Base-by-base conservation (phyloP, 1,140 invertebrate species). In the Rhyacophila brunnea region DNA sequence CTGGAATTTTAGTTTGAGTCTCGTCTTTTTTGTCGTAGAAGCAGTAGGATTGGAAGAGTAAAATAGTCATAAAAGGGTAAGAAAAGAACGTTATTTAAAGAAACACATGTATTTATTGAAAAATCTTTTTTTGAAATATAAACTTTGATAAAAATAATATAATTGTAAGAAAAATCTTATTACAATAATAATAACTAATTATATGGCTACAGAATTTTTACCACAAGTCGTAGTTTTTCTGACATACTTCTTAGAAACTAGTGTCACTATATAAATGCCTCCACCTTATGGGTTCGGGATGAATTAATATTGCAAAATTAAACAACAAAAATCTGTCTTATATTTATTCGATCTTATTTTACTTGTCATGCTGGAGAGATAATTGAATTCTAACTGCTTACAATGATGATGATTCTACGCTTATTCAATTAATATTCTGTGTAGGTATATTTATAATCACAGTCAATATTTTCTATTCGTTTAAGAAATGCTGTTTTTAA, bases 61-160 rank as follows among this genome's bases (percentile, higher is more conserved):
- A 11, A 46, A 35, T 46, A 20, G n/a, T 11, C n/a, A 46, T 19
- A 14, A 48, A 32, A 32, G 11, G 5, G 15, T 14, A 48, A 48
- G 2, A 48, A 46, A 34, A 48, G 5, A 45, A 34, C 6, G 9
- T 13, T 32, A 7, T 54, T 47, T 46, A 40, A 60, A 64, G 62
- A 60, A 64, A 58, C 54, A 55, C 54, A 58, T 65, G 60, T 64
- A 64, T 59, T 64, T 56, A 64, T 61, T 58, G 54, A 58, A 65
- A 64, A 59, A 64, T 60, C 47, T 58, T 60, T 65, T 64, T 62
- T 57, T 44, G 52, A 58, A 62, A 62, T 65, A 65, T 65, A 65
- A 65, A 65, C 59, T 65, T 65, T 65, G 64, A 65, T 65, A 65
- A 57, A 62, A 65, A 65, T 65, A 17, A 65, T 65, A 65, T 65